phyloP scores from a whole-genome alignment of 2,888 invertebrate species.

The Fissipunctia ypsillon region DNA sequence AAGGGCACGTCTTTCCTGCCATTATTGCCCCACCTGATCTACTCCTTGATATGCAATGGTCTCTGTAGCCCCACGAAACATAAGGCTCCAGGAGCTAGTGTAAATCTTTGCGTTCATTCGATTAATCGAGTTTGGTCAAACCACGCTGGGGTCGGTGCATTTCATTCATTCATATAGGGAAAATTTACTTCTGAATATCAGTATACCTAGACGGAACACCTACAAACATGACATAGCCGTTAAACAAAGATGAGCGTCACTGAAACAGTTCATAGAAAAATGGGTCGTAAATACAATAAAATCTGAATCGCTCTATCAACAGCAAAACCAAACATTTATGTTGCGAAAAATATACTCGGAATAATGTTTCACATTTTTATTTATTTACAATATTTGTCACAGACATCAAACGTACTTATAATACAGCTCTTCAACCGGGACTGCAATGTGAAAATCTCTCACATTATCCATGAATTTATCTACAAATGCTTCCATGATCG shows the following conservation, averaged over 20 bases:
- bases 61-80: too few species aligned
- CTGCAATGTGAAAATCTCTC: constrained; percentile 32
- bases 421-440: constrained; percentile 46
- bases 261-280: background rate
- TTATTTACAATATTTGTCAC: constrained; percentile 16
- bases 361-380: background rate
- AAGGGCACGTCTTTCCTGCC: too few species aligned
- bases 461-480: constrained; percentile 42
- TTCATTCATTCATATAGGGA: too few species aligned
- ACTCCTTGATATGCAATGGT: too few species aligned
- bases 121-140: too few species aligned
- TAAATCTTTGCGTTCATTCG: too few species aligned
- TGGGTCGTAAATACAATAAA: too few species aligned
- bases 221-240: background rate
- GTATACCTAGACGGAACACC: accelerated
- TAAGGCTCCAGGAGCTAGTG: too few species aligned
- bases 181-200: background rate
- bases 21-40: too few species aligned
- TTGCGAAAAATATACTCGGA: background rate
- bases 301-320: too few species aligned
- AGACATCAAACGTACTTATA: constrained; percentile 36
- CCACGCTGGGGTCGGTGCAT: too few species aligned
- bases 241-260: background rate
- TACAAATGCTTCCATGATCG: constrained; percentile 37
- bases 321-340: background rate